A percentile compares a stretch with the other conserved stretches of the same genome.
Conservation (phyloP, 2,888 invertebrate species). For the Eupithecia vulgata region DNA sequence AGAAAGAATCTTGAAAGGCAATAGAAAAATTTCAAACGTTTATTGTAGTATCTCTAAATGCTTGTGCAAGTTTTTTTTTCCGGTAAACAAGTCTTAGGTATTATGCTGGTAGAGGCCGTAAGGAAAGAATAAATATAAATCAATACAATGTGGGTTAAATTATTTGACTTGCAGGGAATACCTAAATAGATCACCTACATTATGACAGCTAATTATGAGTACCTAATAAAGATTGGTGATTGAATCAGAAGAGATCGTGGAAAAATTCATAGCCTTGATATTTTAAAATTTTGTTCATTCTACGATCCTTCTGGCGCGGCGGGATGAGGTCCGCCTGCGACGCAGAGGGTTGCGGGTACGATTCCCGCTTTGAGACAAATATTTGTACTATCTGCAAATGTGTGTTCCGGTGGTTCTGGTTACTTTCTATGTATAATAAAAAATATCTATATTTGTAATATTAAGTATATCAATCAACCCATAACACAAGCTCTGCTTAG, state of each 20-base stretch:
- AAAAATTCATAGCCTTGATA: background rate
- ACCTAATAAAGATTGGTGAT: background rate
- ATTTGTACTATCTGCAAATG: too few species aligned
- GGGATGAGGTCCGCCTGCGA: too few species aligned
- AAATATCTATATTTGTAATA: too few species aligned
- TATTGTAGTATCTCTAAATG: background rate
- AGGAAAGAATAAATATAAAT: constrained; percentile 12
- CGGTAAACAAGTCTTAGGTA: background rate
- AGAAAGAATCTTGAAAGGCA: background rate
- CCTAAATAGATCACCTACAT: constrained; percentile 3
- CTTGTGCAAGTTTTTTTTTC: background rate
- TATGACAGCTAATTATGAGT: constrained; percentile 4
- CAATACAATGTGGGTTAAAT: constrained; percentile 16
- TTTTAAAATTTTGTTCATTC: background rate
- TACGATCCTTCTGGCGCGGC: too few species aligned
- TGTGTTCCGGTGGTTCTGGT: too few species aligned
- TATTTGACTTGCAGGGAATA: constrained; percentile 22
- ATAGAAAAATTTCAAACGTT: background rate
- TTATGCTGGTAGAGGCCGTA: background rate
- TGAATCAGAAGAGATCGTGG: background rate
- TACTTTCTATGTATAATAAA: too few species aligned
- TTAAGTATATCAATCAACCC: too few species aligned
- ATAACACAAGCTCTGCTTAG: too few species aligned
- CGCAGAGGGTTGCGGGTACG: too few species aligned
- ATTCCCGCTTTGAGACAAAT: too few species aligned